Percentiles rank a stretch among this genome's conserved stretches.
phyloP scores from a whole-genome alignment of 1,140 invertebrate species.

The Helicorthomorpha holstii region DNA sequence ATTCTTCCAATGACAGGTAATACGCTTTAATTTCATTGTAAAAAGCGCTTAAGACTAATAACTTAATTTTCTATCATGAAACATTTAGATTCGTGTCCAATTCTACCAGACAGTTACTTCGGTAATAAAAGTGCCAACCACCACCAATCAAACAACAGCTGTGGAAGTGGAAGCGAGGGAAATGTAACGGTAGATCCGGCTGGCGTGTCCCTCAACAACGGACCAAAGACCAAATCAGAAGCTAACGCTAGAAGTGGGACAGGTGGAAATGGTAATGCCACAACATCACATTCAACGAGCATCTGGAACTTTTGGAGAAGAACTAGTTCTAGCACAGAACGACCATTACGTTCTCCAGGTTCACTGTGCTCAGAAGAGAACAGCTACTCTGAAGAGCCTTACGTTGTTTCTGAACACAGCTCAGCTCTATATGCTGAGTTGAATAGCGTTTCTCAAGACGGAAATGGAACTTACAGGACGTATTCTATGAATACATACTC shows the following conservation, averaged over 20 bases:
- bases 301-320: constrained; percentile 15
- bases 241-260: background rate
- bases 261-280: too few species aligned
- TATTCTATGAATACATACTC: constrained; percentile 19
- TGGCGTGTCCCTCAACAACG: background rate
- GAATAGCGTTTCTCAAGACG: constrained; percentile 11
- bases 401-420: constrained; percentile 13
- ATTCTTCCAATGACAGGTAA: too few species aligned
- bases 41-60: too few species aligned
- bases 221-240: background rate
- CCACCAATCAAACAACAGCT: background rate
- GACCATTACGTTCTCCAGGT: constrained; percentile 10
- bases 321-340: constrained; percentile 10
- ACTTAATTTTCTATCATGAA: too few species aligned
- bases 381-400: constrained; percentile 16
- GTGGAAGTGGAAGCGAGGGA: background rate
- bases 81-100: background rate
- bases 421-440: constrained; percentile 19
- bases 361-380: constrained; percentile 13
- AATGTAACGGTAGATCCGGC: background rate
- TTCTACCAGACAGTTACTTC: background rate
- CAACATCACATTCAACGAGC: constrained; percentile 10
- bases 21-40: too few species aligned
- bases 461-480: constrained; percentile 2
- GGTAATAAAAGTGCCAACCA: background rate